A percentile compares a stretch with the other conserved stretches of the same genome.
phyloP scores from a whole-genome alignment of 2,113 vertebrate genomes.

The Oryzias woworae region DNA sequence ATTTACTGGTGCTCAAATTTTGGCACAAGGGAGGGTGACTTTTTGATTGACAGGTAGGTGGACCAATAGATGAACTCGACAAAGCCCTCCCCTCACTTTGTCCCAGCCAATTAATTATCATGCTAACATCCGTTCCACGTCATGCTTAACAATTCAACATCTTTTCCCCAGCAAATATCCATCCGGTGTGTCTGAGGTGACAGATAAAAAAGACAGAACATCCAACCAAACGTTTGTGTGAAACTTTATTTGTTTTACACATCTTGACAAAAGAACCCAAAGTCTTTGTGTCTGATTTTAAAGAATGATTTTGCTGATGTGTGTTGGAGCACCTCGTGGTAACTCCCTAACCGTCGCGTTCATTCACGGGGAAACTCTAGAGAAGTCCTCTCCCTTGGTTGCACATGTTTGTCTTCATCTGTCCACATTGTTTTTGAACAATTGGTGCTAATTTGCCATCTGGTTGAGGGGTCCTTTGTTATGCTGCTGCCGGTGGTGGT shows the following conservation, averaged over 20 bases:
- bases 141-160: too few relatives aligned
- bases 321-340: constrained; percentile 55
- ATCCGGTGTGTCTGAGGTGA: too few relatives aligned
- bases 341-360: constrained; percentile 49
- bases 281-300: constrained; percentile 30
- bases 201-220: too few relatives aligned
- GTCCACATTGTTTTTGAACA: constrained; percentile 77
- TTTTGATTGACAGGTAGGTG: too few relatives aligned
- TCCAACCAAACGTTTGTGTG: neutral
- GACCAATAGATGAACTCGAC: too few relatives aligned
- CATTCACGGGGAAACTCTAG: constrained; percentile 5
- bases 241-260: constrained; percentile 62
- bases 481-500: neutral
- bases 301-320: constrained; percentile 56
- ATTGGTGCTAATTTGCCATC: constrained; percentile 81
- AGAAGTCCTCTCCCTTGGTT: too few relatives aligned
- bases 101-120: too few relatives aligned
- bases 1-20: too few relatives aligned
- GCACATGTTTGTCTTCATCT: constrained; percentile 67
- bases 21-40: too few relatives aligned
- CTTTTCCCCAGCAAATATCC: too few relatives aligned
- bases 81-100: too few relatives aligned
- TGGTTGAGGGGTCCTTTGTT: constrained; percentile 71
- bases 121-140: too few relatives aligned
- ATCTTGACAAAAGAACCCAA: constrained; percentile 51